These are phyloP conservation scores for Lasioglossum zephyrum DNA, from an alignment of 2,888 invertebrate genomes.

Conservation along the genomic window DNA sequence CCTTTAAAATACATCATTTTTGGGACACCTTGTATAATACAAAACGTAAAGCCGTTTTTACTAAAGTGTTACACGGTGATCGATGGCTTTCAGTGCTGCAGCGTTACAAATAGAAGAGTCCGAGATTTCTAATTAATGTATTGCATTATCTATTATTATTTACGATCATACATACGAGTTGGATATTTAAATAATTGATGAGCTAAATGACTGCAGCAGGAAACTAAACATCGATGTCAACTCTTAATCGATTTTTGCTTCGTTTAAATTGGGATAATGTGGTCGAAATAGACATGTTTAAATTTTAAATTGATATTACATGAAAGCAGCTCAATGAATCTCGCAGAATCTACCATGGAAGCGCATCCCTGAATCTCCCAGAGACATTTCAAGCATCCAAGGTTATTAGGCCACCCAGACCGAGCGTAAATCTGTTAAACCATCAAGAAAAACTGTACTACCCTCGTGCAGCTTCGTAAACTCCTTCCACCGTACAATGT, in stretches of 20 bases:
- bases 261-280: not conserved
- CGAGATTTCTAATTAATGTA: not conserved
- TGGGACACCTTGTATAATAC: no score
- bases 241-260: no score
- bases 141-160: not conserved
- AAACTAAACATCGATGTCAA: not conserved
- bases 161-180: not conserved
- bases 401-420: not conserved
- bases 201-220: not conserved
- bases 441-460: not conserved
- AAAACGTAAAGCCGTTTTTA: no score
- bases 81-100: no score
- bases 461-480: not conserved
- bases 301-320: not conserved
- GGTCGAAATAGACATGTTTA: not conserved
- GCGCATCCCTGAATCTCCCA: not conserved
- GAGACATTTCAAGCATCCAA: not conserved
- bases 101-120: not conserved
- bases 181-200: not conserved
- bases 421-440: not conserved
- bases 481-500: not conserved
- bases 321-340: not conserved
- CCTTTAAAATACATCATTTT: no score
- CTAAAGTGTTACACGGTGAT: no score
- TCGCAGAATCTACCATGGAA: not conserved